Base-by-base conservation (phyloP, 2,888 invertebrate genomes). In the Melolontha melolontha region DNA sequence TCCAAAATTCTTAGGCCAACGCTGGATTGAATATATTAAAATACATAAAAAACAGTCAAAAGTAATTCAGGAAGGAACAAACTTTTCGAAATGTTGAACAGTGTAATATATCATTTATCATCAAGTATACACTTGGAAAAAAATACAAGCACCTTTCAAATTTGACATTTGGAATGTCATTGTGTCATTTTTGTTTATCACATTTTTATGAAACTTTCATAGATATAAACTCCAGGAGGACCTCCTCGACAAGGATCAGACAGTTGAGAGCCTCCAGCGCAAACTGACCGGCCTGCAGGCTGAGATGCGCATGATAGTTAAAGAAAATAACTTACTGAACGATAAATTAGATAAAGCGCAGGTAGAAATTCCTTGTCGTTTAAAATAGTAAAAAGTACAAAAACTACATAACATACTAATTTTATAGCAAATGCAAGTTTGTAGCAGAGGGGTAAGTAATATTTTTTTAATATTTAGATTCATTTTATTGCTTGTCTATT, bases 211-310 rank as follows among this genome's bases (percentile, higher is more conserved):
- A 14, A 52, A 71, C 11, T 42, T 41, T 65, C 81, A 17, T 80
- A 90, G 90, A 77, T 90, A 88, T 75, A 85, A 88, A 73, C 81
- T 90, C 71, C 89, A 90, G 77, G 88, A 89, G 76, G 89, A 90
- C 75, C 77, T 90, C 69, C 84, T 89, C 80, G 86, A 86, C 42
- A 89, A 89, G 74, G 90, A 91, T 73, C 87, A 88, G 73, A 86
- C 87, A 12, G 82, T 90, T 71, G 90, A 90, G 75, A 86, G 85
- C 6, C 85, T 90, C 44, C 86, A 89, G 66, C 85, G 86, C 57
- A 89, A 89, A 79, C 83, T 91, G 71, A 86, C 86, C 74, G 84
- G 86, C 50, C 82, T 91, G 55, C 89, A 90, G 74, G 86, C 86
- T 51, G 90, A 91, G 79, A 83, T 91, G 81, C 86, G 88, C 78